Evolutionary conservation across 2,113 vertebrate genomes (phyloP).

Genomic region (Ivindomyrus marchei): DNA sequence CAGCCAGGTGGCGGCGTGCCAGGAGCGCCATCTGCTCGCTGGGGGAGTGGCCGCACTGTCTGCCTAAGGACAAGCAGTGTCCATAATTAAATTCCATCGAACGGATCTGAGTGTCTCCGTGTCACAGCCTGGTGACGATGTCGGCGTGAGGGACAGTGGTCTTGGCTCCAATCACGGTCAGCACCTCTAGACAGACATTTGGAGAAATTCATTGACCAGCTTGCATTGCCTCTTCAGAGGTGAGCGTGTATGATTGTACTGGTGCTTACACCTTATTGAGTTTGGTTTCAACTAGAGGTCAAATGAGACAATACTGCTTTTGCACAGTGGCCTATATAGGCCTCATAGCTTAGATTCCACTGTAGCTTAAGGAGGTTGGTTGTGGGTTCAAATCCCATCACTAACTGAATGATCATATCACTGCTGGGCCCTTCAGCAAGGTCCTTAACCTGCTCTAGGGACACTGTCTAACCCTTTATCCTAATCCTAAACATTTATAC

Average conservation of each 20-base stretch:
- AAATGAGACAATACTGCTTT: neutral
- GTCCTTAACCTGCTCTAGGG: too few species aligned
- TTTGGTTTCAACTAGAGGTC: neutral
- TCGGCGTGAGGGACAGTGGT: neutral
- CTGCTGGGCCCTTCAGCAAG: neutral
- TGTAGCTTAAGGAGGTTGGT: neutral
- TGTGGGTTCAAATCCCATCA: neutral
- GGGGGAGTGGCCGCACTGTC: slow-evolving; percentile 50
- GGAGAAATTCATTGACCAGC: neutral
- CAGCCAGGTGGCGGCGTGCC: slow-evolving; percentile 42
- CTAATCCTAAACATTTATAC: neutral
- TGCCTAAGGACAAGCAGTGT: slow-evolving; percentile 24
- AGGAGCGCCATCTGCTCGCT: slow-evolving; percentile 63
- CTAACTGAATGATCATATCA: neutral
- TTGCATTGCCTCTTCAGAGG: neutral
- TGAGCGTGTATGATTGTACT: neutral
- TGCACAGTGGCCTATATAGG: neutral
- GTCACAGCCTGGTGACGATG: neutral
- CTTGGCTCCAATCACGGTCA: neutral
- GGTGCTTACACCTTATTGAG: neutral
- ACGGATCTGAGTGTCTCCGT: neutral
- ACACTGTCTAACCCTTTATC: neutral
- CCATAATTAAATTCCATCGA: slow-evolving; percentile 9
- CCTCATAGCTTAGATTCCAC: neutral
- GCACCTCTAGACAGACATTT: neutral